Evolutionary conservation across 2,888 invertebrate genomes (phyloP), one percentile per base, ranked within the genome.

Genomic region (Diaperis boleti): DNA sequence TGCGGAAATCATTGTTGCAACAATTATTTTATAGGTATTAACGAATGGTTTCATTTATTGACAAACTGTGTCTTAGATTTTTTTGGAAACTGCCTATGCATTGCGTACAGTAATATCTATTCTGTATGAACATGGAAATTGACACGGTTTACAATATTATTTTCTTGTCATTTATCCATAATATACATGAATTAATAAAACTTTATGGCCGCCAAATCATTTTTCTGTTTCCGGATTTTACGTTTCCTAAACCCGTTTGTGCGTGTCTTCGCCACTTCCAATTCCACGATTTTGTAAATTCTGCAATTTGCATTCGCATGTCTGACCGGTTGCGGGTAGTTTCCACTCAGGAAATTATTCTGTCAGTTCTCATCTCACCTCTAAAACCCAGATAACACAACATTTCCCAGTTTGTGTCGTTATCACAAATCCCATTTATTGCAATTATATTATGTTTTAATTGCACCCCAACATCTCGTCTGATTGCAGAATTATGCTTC

Each of bases 311-410:
- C 65, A 69, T 69, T 68, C 52, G 69, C 69, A 68, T 69, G 69
- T 68, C 64, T 67, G 66, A 57, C 65, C 64, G 60, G 56, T 45
- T 33, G 41, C 20, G n/a, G 47, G 47, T 49, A 65, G 59, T 60
- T 65, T 61, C 66, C 69, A 65, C 68, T 64, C 65, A 69, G 69
- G 71, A 69, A 69, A 70, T 70, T 71, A 69, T 64, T 64, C 69
- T 70, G 70, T 70, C 70, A 70, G 65, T 65, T 65, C 42, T 54
- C 59, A 66, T 59, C 60, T 63, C 68, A 57, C 62, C 65, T 60
- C 64, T 60, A 65, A 62, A 55, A 55, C 37, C 14, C 18, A 55
- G 44, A 55, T 37, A 52, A 52, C 52, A 52, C 52, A 31, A 14
- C 37, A 13, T 52, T 39, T 39, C 47, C 13, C 49, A 35, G 18